phyloP scores from a whole-genome alignment of 2,888 invertebrate species.

The Hypselothyrea guttata region DNA sequence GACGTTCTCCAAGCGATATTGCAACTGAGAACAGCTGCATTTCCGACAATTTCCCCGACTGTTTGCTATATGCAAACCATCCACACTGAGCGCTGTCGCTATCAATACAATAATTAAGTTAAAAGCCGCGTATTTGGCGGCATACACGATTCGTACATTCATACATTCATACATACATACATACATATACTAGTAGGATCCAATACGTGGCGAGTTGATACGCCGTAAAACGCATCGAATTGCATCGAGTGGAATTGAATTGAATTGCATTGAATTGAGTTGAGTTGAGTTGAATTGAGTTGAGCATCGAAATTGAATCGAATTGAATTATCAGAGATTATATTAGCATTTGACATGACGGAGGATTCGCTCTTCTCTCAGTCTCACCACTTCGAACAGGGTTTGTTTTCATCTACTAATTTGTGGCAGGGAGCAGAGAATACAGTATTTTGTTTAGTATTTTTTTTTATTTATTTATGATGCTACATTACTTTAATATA shows the following conservation, averaged over 20 bases:
- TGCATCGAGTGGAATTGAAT: slow-evolving; percentile 15
- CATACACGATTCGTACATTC: slow-evolving; percentile 29
- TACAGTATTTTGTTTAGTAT: no score
- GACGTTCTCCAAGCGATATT: neutral
- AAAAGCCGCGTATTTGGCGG: slow-evolving; percentile 6
- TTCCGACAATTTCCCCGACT: no score
- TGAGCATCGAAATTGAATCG: slow-evolving; percentile 2
- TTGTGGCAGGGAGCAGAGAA: no score
- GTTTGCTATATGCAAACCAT: no score
- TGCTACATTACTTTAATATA: no score
- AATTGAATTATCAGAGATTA: slow-evolving; percentile 7
- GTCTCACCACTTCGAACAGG: neutral
- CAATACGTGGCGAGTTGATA: neutral
- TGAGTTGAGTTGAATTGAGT: slow-evolving; percentile 23
- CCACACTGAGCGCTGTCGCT: no score
- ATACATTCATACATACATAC: no score
- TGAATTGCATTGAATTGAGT: slow-evolving; percentile 8
- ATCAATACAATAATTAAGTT: slow-evolving; percentile 3
- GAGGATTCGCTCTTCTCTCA: neutral
- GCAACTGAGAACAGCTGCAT: neutral
- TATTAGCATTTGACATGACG: slow-evolving; percentile 60
- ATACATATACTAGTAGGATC: slow-evolving; percentile 10
- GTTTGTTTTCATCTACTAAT: no score
- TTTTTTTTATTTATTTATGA: no score
- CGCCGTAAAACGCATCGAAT: slow-evolving; percentile 1